Conservation (phyloP, 2,888 invertebrate species). For the Tribolium freemani region DNA sequence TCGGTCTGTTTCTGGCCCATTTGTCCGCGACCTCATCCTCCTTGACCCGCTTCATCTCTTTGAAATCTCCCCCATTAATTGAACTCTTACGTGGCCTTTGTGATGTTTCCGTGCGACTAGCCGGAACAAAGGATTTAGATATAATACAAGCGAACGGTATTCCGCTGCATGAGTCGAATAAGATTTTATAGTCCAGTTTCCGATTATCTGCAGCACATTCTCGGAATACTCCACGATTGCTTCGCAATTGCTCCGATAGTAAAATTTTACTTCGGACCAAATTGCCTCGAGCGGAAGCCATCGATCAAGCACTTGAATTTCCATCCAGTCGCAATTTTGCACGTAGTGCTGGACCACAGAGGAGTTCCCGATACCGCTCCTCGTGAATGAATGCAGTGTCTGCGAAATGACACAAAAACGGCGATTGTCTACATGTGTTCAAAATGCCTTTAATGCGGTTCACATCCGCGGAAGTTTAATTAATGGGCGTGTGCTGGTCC, state of each 20-base stretch:
- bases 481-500: conserved; percentile 46
- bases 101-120: conserved; percentile 10
- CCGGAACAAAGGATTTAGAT: conserved; percentile 22
- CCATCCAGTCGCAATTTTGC: conserved; percentile 39
- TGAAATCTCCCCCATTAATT: neutral
- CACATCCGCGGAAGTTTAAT: conserved; percentile 53
- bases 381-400: conserved; percentile 44
- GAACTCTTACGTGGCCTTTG: conserved; percentile 23
- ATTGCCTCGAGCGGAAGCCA: conserved; percentile 11
- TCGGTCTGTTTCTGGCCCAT: no score
- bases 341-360: conserved; percentile 38
- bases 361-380: conserved; percentile 25
- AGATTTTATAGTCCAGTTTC: conserved; percentile 36
- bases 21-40: neutral
- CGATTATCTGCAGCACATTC: conserved; percentile 34
- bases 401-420: conserved; percentile 28
- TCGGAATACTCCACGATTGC: conserved; percentile 8
- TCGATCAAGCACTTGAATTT: conserved; percentile 31
- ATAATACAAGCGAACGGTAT: conserved; percentile 24
- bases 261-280: conserved; percentile 26
- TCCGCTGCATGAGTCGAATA: conserved; percentile 22
- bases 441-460: conserved; percentile 37
- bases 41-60: conserved; percentile 7
- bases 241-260: conserved; percentile 8
- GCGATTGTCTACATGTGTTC: conserved; percentile 27